These are phyloP conservation scores for Nemopilema nomurai DNA, from an alignment of 30 jellyfish, hydroid and myxozoan species.

Conservation along the genomic window DNA sequence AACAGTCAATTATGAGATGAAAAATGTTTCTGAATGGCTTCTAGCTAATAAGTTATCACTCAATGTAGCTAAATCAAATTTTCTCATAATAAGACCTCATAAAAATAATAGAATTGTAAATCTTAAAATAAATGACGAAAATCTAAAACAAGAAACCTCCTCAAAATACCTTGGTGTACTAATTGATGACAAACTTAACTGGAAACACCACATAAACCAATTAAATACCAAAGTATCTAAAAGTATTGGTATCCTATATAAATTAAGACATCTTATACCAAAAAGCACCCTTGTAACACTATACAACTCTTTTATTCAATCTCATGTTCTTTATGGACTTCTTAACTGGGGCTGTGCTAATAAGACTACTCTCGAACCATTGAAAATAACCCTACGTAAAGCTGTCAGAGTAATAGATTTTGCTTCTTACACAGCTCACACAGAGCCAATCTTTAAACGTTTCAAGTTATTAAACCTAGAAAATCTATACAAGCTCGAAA, in stretches of 20 bases:
- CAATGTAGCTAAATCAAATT: slow-evolving; percentile 42
- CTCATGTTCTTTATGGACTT: slow-evolving; percentile 18
- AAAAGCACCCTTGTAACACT: slow-evolving; percentile 7
- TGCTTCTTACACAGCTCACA: slow-evolving; percentile 23
- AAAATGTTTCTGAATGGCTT: not conserved
- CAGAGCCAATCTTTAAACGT: too few relatives aligned
- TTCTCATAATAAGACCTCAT: slow-evolving; percentile 22
- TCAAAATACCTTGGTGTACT: slow-evolving; percentile 30
- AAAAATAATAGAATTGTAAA: slow-evolving; percentile 1
- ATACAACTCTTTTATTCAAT: slow-evolving; percentile 18
- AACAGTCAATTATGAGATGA: slow-evolving; percentile 4
- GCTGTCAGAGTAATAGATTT: slow-evolving; percentile 22
- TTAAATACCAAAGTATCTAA: slow-evolving; percentile 24
- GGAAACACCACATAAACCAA: slow-evolving; percentile 39
- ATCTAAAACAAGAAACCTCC: slow-evolving; percentile 23
- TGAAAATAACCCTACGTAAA: slow-evolving; percentile 9
- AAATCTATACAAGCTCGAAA: too few relatives aligned
- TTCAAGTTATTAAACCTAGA: too few relatives aligned
- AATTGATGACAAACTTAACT: slow-evolving; percentile 22
- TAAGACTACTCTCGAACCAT: slow-evolving; percentile 25
- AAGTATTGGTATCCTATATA: slow-evolving; percentile 35
- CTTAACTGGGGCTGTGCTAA: slow-evolving; percentile 19
- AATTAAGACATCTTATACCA: slow-evolving; percentile 23
- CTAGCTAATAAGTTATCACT: slow-evolving; percentile 30
- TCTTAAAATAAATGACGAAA: slow-evolving; percentile 7